Conservation (phyloP, 2,797 vertebrate genomes). For the Antrozous pallidus region DNA sequence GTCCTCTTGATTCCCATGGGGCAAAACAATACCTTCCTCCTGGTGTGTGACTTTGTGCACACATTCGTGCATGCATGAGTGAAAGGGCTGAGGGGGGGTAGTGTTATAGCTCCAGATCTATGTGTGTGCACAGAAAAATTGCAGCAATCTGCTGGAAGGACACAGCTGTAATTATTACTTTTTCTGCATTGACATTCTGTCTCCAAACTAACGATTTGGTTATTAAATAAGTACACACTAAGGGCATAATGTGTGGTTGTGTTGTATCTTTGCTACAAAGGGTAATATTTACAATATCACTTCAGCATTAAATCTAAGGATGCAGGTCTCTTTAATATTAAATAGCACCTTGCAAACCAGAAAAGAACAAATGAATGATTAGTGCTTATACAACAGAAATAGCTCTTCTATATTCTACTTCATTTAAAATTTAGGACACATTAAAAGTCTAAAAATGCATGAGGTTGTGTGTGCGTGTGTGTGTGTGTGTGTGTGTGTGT, state of each 20-base stretch:
- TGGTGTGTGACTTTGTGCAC: not conserved
- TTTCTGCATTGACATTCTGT: slow-evolving; percentile 25
- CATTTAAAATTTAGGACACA: not conserved
- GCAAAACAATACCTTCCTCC: not conserved
- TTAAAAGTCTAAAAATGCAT: not conserved
- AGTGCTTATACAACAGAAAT: not conserved
- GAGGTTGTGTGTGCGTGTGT: too few relatives aligned
- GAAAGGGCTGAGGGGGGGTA: not conserved
- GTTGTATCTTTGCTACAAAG: not conserved
- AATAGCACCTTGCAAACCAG: not conserved
- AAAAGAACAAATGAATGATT: not conserved
- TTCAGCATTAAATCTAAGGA: not conserved
- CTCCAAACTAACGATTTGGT: slow-evolving; percentile 37
- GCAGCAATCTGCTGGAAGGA: not conserved
- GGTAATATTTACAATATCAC: not conserved
- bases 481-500: too few relatives aligned
- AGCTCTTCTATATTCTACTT: not conserved
- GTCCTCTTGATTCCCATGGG: not conserved
- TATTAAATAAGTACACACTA: slow-evolving; percentile 40
- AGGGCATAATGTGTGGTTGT: not conserved
- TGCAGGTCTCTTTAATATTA: not conserved
- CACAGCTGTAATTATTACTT: not conserved
- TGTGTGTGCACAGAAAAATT: not conserved
- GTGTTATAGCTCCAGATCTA: not conserved
- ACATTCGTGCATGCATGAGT: not conserved